A percentile compares a stretch with the other conserved stretches of the same genome.
These are phyloP conservation scores for Chroicocephalus ridibundus DNA, from an alignment of 2,113 vertebrate genomes.

Conservation along the genomic window DNA sequence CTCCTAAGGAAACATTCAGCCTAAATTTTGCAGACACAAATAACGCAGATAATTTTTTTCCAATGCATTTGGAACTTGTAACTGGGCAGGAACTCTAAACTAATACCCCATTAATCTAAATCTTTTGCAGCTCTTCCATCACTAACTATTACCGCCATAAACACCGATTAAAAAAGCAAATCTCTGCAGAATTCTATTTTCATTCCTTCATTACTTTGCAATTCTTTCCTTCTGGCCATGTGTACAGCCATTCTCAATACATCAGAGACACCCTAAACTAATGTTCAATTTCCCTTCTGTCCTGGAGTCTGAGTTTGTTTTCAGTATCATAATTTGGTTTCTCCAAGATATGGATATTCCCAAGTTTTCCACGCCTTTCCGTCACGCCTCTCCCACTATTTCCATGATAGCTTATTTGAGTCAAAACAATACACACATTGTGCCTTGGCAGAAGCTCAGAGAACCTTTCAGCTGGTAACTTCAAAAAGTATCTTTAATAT, in stretches of 20 bases:
- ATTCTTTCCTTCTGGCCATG: not conserved
- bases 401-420: not conserved
- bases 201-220: not conserved
- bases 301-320: not conserved
- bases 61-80: not conserved
- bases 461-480: not conserved
- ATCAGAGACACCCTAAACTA: not conserved
- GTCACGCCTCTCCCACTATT: not conserved
- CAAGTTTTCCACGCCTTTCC: not conserved
- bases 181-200: constrained; percentile 10
- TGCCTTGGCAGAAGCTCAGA: not conserved
- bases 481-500: not conserved
- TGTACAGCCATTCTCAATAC: not conserved
- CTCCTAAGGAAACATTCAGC: not conserved
- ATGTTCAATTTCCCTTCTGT: not conserved
- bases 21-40: constrained; percentile 3
- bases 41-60: not conserved
- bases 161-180: not conserved
- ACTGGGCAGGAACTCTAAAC: constrained; percentile 26
- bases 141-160: constrained; percentile 2
- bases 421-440: not conserved
- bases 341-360: not conserved
- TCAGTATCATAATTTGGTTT: not conserved
- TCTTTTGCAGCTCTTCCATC: constrained; percentile 24
- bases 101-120: constrained; percentile 44